Evolutionary conservation across 1,140 invertebrate genomes (phyloP).

Genomic region (Hyposmocoma kahamanoa): DNA sequence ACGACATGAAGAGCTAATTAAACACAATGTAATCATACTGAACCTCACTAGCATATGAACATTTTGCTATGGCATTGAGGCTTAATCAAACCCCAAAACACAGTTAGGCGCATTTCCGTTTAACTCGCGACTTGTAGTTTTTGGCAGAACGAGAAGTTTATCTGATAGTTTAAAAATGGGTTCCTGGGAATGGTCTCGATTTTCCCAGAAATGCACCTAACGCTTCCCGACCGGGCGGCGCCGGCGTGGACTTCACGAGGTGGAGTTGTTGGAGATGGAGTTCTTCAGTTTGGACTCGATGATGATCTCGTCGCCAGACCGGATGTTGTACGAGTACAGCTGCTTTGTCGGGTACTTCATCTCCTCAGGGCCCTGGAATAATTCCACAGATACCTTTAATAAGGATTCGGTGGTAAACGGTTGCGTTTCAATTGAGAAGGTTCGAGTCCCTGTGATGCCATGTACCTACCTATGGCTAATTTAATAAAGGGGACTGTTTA

Average conservation of each 20-base stretch:
- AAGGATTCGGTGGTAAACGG: too few relatives aligned
- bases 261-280: conserved; percentile 49
- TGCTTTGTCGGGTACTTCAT: conserved; percentile 91
- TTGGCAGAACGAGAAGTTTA: too few relatives aligned
- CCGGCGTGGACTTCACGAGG: conserved; percentile 34
- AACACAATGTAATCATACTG: not conserved
- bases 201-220: conserved; percentile 10
- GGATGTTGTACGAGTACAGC: conserved; percentile 92
- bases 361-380: conserved; percentile 86
- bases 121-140: too few relatives aligned
- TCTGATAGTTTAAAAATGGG: too few relatives aligned
- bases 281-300: conserved; percentile 82
- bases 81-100: too few relatives aligned
- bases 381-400: conserved; percentile 31
- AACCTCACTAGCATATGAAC: conserved; percentile 8
- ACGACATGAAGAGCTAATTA: conserved; percentile 5
- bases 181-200: too few relatives aligned
- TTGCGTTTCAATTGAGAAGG: too few relatives aligned
- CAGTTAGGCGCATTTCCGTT: too few relatives aligned
- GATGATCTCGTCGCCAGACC: conserved; percentile 92
- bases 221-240: not conserved
- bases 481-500: too few relatives aligned
- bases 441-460: too few relatives aligned
- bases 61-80: conserved; percentile 16
- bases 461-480: too few relatives aligned